Percentiles rank a stretch among this genome's conserved stretches.
Conservation (phyloP, 2,113 vertebrate species). For the Acrocephalus kingi region DNA sequence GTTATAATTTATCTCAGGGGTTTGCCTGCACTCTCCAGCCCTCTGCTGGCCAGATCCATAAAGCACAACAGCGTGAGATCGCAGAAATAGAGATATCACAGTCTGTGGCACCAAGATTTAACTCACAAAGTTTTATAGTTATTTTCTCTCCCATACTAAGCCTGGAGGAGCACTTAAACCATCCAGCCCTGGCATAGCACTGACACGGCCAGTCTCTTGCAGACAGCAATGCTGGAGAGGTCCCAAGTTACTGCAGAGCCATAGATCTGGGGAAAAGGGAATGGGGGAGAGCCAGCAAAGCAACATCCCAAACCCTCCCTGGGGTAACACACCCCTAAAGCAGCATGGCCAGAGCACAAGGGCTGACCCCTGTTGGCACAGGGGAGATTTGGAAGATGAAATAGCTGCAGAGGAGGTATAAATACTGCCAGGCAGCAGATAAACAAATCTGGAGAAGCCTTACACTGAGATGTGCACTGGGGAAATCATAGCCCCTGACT, state of each 20-base stretch:
- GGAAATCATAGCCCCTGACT: neutral
- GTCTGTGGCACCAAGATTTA: neutral
- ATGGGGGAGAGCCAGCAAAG: neutral
- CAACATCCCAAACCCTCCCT: neutral
- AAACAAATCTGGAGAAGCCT: neutral
- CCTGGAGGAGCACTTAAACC: neutral
- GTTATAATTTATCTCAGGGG: neutral
- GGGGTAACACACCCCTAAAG: neutral
- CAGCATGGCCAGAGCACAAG: neutral
- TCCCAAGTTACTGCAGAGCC: neutral
- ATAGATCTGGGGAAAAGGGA: neutral
- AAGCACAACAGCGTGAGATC: neutral
- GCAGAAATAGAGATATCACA: neutral
- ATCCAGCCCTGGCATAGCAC: neutral
- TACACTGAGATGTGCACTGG: accelerated
- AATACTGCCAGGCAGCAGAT: neutral
- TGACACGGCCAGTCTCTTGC: accelerated
- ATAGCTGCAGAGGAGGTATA: neutral
- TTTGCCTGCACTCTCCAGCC: conserved; percentile 15
- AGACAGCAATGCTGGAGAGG: neutral
- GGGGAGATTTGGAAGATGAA: neutral
- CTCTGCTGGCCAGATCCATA: neutral
- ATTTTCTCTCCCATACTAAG: neutral
- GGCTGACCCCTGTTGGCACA: accelerated
- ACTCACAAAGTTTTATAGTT: neutral